Conservation (phyloP, 2,797 vertebrate species). For the Miichthys miiuy region DNA sequence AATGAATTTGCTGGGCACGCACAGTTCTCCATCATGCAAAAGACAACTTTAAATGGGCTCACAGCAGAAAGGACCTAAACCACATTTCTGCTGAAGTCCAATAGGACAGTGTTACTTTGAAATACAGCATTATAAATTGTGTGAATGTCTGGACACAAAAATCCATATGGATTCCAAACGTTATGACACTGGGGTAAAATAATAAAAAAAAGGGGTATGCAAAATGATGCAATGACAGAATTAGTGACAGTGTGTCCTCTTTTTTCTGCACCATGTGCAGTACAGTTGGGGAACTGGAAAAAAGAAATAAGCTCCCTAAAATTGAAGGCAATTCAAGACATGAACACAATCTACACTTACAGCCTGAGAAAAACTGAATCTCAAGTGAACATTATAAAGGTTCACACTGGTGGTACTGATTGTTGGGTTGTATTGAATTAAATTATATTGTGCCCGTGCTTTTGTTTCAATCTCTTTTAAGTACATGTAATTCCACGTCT, state of each 20-base stretch:
- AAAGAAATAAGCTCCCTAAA: not conserved
- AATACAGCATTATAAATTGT: constrained; percentile 22
- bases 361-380: not conserved
- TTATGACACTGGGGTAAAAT: not conserved
- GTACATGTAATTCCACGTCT: not conserved
- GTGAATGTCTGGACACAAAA: not conserved
- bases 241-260: constrained; percentile 7
- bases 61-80: constrained; percentile 10
- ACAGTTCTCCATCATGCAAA: constrained; percentile 62
- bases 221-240: constrained; percentile 15
- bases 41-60: constrained; percentile 49
- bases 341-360: not conserved
- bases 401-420: not conserved
- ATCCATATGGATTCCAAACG: not conserved
- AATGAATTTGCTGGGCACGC: constrained; percentile 65
- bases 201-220: not conserved
- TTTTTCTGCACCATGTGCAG: not conserved
- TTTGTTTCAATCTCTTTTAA: not conserved
- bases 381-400: not conserved
- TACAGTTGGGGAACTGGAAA: not conserved
- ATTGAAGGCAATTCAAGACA: constrained; percentile 2
- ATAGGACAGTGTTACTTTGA: constrained; percentile 4
- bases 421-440: not conserved
- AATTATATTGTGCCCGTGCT: not conserved
- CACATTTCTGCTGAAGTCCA: constrained; percentile 4